Evolutionary conservation across 2,113 vertebrate species (phyloP), one percentile per base, ranked within the genome.

Genomic region (Archilochus colubris): DNA sequence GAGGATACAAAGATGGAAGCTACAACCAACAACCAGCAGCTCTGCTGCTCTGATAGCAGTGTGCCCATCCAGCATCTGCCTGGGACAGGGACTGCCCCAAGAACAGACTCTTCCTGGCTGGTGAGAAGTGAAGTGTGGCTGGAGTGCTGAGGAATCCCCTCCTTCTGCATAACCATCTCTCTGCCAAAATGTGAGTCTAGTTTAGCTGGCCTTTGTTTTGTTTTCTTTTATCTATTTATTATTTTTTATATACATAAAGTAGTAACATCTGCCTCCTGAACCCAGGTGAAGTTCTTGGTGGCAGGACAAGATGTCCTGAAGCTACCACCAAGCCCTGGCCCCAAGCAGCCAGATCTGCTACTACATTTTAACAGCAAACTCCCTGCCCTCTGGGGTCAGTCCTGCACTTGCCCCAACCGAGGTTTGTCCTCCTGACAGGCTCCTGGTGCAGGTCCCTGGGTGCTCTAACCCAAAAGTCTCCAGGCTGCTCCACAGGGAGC

Each of bases 101-200:
- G 55, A 73, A 69, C 13, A 55, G 73, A 51, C 63, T 87, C 50
- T n/a, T 95, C 23, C 54, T 1, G 1, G 17, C 28, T 67, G 25
- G 31, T 73, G 24, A 69, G 74, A 82, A 82, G 82, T 21, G 14
- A 85, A 82, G n/a, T 31, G 18, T 70, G 16, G 62, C 55, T 86
- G 73, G 89, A 63, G 69, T 36, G 51, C 89, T 89, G 77, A 95
- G 78, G 89, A 82, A 88, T 87, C 85, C 25, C 12, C 46, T 86
- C 64, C 77, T 85, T 92, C 92, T 74, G 55, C 53, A 55, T 48
- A 74, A 48, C 33, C 27, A 19, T 73, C 13, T 73, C 57, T 76
- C 82, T 80, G 59, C 82, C 82, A 89, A 93, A 14, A 73, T 22
- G 22, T 58, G 74, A 84, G 62, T 84, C 50, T 66, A 10, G 17